phyloP scores from a whole-genome alignment of 2,888 invertebrate genomes.

The Uropetala carovei region DNA sequence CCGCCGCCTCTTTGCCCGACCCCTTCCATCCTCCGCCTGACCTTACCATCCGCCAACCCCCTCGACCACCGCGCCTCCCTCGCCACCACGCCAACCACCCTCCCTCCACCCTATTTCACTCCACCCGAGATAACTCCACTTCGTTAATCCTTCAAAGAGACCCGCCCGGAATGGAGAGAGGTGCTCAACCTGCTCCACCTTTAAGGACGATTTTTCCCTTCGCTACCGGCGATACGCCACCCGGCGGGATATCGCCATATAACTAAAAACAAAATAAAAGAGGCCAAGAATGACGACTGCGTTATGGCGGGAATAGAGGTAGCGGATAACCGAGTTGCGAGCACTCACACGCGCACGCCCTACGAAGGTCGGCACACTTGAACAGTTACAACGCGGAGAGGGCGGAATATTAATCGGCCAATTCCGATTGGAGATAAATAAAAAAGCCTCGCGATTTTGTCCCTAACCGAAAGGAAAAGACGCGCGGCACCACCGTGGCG shows the following conservation, averaged over 20 bases:
- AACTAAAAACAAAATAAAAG: background rate
- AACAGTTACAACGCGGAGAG: conserved; percentile 24
- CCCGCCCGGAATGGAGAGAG: conserved; percentile 5
- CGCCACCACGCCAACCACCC: background rate
- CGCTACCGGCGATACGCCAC: conserved; percentile 28
- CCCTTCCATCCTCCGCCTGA: background rate
- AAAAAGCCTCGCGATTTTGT: conserved; percentile 10
- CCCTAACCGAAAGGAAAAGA: background rate
- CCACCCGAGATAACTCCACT: background rate
- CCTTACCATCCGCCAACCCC: background rate
- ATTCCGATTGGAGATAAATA: conserved; percentile 6
- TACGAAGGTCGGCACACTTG: background rate
- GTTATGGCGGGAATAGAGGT: conserved; percentile 32
- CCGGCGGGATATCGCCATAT: background rate
- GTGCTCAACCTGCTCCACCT: conserved; percentile 28
- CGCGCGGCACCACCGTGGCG: background rate
- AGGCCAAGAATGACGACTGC: conserved; percentile 7
- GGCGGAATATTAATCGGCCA: conserved; percentile 14
- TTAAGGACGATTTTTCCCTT: background rate
- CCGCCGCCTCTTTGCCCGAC: background rate
- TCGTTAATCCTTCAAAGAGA: conserved; percentile 28
- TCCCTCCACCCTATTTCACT: background rate
- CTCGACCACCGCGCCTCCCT: background rate
- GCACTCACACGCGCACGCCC: background rate
- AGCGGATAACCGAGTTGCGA: background rate